Percentiles rank a stretch among this genome's conserved stretches.
These are phyloP conservation scores for Neosilurus mollespiculum DNA, from an alignment of 2,797 vertebrate genomes.

Conservation along the genomic window DNA sequence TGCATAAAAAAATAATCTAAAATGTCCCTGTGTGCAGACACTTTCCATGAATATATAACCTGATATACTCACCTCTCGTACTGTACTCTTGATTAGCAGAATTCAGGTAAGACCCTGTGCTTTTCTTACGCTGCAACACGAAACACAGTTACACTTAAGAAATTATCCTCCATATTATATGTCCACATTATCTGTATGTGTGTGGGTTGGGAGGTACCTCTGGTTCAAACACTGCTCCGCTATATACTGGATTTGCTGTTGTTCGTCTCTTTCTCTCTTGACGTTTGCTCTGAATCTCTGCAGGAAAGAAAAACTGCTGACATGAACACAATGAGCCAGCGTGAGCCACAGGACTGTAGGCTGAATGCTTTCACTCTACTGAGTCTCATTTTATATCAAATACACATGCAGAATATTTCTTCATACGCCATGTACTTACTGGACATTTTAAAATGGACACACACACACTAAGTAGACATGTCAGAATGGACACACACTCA, in stretches of 20 bases:
- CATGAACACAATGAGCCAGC: neutral
- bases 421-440: neutral
- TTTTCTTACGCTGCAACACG: constrained; percentile 83
- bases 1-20: neutral
- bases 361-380: neutral
- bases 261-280: constrained; percentile 88
- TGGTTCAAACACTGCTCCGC: constrained; percentile 85
- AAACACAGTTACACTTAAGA: constrained; percentile 36
- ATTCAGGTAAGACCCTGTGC: constrained; percentile 83
- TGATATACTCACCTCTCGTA: constrained; percentile 78
- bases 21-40: neutral
- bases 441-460: too few relatives aligned
- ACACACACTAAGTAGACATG: neutral
- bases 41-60: neutral
- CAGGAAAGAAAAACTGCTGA: constrained; percentile 15
- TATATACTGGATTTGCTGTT: constrained; percentile 87
- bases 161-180: neutral
- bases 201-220: constrained; percentile 72
- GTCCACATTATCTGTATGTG: neutral
- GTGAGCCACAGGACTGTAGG: neutral
- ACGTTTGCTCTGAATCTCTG: constrained; percentile 90
- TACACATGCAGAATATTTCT: neutral
- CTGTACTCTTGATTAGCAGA: constrained; percentile 84
- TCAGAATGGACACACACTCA: constrained; percentile 58
- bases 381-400: neutral